Evolutionary conservation across 2,113 vertebrate genomes (phyloP), one percentile per base, ranked within the genome.

Genomic region (Tichodroma muraria): DNA sequence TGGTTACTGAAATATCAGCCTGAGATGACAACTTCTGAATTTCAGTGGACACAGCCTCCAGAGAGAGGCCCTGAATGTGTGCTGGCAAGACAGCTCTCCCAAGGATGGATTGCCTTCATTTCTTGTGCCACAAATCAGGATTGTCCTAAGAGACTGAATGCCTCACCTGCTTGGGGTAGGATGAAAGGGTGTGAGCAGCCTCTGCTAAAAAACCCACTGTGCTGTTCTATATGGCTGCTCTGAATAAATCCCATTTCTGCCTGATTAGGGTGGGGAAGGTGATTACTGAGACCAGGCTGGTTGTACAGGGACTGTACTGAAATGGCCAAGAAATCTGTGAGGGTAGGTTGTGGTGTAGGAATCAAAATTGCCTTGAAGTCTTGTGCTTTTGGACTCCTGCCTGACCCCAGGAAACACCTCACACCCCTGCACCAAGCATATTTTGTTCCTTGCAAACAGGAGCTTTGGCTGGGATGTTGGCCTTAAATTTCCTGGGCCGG

Each of bases 351-450:
- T 45, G 2, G 4, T 1, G 2, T 8, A 35, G 31, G 38, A 83
- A 40, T 86, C 70, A 23, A 78, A 56, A 0, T 33, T 83, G 42
- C n/a, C 63, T 71, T 76, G 33, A 80, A 80, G 8, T 66, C 52
- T 30, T 47, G 57, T 79, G 66, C 22, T 61, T 52, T 71, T 53
- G 42, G 38, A 38, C 15, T 61, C 30, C n/a, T 72, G 16, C 3
- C 14, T 59, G 31, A 30, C 27, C 30, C 25, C n/a, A 37, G 18
- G 28, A n/a, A 71, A 38, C 37, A 47, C 20, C 9, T 71, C 38
- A 6, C 17, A 53, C 37, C 13, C 8, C 17, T 9, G 19, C 27
- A 63, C 10, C 15, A 30, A 49, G 15, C 0, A 0, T 14, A 13
- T 40, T 68, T 76, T 68, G 31, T 4, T 50, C 49, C 73, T 68